Evolutionary conservation across 2,797 vertebrate species (phyloP), one percentile per base, ranked within the genome.

Genomic region (Enteromius thamalakanensis): DNA sequence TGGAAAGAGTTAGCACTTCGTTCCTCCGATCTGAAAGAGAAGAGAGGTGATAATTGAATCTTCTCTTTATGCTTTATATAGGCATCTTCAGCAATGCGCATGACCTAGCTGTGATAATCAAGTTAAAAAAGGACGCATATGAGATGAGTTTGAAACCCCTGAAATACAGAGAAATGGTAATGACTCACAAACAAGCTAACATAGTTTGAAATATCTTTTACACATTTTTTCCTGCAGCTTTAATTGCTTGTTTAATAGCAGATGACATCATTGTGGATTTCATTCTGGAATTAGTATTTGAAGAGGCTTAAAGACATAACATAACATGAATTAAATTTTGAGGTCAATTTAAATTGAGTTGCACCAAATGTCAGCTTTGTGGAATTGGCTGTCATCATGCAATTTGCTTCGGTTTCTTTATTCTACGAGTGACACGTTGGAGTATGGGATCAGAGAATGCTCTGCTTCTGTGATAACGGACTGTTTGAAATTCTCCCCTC

Each of bases 401-500:
- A 0, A 58, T 55, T 58, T n/a, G 29, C 42, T 55, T n/a, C 21
- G 21, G 49, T 75, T 29, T 53, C 26, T 69, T 58, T 75, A 45
- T 83, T 69, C 45, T n/a, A 55, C n/a, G 29, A 26, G 42, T 69
- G 58, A 45, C 32, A 49, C 7, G 3, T 29, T 51, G 29, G 51
- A 64, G 62, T 40, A 74, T 26, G 32, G 77, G 49, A 85, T 89
- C 80, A 83, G 77, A 83, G 32, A 70, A 80, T 23, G 65, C 64
- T 68, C 34, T 21, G 65, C 51, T 60, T 78, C 81, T 69, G 74
- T 83, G 64, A 77, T 60, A 83, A 37, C 34, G 14, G 51, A 65
- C 47, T 55, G 76, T 83, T 87, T 84, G 79, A 88, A 86, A 86
- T 84, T 83, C 82, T 83, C 84, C 62, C 76, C 77, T 71, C 79